Conservation (phyloP, 2,797 vertebrate species). For the Lepus townsendii region DNA sequence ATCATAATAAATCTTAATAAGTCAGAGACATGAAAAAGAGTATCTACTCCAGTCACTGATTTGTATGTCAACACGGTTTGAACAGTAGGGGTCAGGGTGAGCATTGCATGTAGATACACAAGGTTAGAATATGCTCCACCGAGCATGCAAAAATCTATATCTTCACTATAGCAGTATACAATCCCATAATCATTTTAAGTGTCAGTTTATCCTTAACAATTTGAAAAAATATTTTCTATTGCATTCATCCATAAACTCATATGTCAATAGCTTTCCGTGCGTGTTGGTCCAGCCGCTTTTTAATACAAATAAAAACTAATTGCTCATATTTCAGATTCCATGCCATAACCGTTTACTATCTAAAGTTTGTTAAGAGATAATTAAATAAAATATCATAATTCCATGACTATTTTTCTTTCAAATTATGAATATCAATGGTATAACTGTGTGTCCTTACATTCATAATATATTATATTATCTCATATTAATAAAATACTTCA, state of each 20-base stretch:
- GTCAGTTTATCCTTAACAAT: neutral
- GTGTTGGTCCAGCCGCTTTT: neutral
- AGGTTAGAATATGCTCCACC: neutral
- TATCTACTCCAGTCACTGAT: neutral
- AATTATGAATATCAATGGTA: neutral
- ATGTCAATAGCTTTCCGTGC: neutral
- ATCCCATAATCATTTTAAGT: neutral
- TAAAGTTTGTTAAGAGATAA: neutral
- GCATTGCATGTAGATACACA: neutral
- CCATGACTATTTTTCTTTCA: constrained; percentile 26
- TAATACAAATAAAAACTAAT: neutral
- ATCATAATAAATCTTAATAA: neutral
- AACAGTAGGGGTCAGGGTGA: neutral
- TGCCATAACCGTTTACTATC: neutral
- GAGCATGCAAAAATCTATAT: neutral
- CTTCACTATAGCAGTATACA: neutral
- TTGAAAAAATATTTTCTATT: neutral
- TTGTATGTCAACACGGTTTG: neutral
- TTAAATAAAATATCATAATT: neutral
- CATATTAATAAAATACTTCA: neutral
- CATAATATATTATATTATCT: neutral
- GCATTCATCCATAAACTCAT: neutral
- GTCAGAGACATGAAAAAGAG: neutral
- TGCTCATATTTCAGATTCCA: neutral
- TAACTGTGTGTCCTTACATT: neutral